Evolutionary conservation across 2,888 invertebrate species (phyloP).

Genomic region (Megastigmus dorsalis): DNA sequence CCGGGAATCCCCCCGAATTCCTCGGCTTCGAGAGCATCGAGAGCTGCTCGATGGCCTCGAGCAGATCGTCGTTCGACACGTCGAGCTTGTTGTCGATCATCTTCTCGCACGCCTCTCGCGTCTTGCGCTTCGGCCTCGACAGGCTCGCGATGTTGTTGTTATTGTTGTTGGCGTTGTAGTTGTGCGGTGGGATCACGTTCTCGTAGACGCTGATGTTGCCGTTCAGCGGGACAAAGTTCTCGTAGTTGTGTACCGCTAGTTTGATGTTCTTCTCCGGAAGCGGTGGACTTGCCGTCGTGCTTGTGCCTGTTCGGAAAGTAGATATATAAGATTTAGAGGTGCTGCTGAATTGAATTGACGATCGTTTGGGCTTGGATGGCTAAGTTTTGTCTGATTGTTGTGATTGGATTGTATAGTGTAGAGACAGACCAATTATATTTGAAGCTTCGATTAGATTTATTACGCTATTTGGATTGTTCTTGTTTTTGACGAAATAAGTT

Average conservation of each 20-base stretch:
- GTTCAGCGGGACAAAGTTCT: slow-evolving; percentile 59
- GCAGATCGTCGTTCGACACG: slow-evolving; percentile 74
- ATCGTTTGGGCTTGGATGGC: too few species aligned
- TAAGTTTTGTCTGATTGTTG: too few species aligned
- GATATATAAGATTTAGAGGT: too few species aligned
- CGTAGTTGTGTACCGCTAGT: slow-evolving; percentile 58
- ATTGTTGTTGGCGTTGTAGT: background rate
- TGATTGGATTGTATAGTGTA: too few species aligned
- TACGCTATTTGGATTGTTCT: too few species aligned
- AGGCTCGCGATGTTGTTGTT: slow-evolving; percentile 48
- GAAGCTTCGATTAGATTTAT: too few species aligned
- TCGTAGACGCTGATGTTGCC: slow-evolving; percentile 67
- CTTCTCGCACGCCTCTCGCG: slow-evolving; percentile 52
- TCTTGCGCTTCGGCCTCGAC: slow-evolving; percentile 60
- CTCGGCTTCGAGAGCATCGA: slow-evolving; percentile 70
- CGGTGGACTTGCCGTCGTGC: slow-evolving; percentile 22
- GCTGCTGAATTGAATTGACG: too few species aligned
- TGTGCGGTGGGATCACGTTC: slow-evolving; percentile 60
- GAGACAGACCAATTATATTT: too few species aligned
- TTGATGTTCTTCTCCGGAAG: slow-evolving; percentile 47
- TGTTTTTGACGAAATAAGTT: too few species aligned
- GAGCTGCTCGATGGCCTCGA: slow-evolving; percentile 73
- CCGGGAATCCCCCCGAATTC: slow-evolving; percentile 56
- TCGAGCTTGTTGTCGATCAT: slow-evolving; percentile 73
- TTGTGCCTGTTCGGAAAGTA: background rate